phyloP scores from a whole-genome alignment of 2,113 vertebrate genomes.

The Sebastes schlegelii region DNA sequence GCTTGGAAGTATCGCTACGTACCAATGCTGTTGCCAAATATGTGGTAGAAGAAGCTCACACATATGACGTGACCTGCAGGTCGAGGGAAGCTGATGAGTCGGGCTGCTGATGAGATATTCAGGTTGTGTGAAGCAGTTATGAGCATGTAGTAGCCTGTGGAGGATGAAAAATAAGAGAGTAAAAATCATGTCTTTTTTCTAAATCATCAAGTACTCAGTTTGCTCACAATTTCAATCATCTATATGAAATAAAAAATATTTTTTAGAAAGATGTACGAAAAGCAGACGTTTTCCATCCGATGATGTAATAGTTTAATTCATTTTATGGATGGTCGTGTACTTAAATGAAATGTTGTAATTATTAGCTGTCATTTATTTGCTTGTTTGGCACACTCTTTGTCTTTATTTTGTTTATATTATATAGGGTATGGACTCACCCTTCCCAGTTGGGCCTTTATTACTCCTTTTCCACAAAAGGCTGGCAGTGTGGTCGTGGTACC shows the following conservation, averaged over 20 bases:
- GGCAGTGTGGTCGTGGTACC: constrained; percentile 77
- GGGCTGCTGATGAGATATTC: constrained; percentile 66
- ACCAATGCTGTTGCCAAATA: constrained; percentile 83
- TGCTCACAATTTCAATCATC: too few species aligned
- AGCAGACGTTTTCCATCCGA: too few species aligned
- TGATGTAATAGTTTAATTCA: too few species aligned
- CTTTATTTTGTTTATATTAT: too few species aligned
- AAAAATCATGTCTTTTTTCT: not conserved
- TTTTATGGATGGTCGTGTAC: too few species aligned
- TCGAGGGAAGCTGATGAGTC: constrained; percentile 78
- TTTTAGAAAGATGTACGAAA: too few species aligned
- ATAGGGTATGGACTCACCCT: constrained; percentile 54
- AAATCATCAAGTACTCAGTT: not conserved
- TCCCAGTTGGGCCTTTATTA: constrained; percentile 25
- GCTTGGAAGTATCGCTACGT: constrained; percentile 8
- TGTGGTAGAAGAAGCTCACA: constrained; percentile 84
- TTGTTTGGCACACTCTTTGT: too few species aligned
- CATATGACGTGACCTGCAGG: constrained; percentile 64
- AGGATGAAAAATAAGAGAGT: not conserved
- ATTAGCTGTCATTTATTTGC: too few species aligned
- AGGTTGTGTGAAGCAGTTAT: not conserved
- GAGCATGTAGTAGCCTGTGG: constrained; percentile 76
- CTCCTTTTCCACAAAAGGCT: constrained; percentile 69
- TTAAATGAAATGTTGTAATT: too few species aligned
- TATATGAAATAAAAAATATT: too few species aligned